Percentiles rank a stretch among this genome's conserved stretches.
phyloP scores from a whole-genome alignment of 2,113 vertebrate species.

The Struthidea cinerea region DNA sequence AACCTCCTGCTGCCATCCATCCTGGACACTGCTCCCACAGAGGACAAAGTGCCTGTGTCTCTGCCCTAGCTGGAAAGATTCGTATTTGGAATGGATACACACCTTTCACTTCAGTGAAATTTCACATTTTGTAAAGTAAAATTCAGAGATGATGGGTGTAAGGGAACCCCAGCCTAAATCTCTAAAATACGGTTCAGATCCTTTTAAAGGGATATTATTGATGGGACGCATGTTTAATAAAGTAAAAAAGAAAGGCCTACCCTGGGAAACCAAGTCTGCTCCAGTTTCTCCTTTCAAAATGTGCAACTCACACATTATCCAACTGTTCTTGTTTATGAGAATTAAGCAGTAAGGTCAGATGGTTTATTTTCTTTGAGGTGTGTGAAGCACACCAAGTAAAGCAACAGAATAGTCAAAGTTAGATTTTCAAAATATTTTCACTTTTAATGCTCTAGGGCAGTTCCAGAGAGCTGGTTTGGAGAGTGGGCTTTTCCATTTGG shows the following conservation, averaged over 20 bases:
- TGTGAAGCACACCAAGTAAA: not conserved
- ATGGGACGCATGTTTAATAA: not conserved
- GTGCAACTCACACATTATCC: not conserved
- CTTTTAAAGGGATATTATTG: not conserved
- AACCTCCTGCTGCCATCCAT: not conserved
- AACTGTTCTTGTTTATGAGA: not conserved
- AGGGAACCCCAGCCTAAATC: not conserved
- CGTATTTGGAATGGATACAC: not conserved
- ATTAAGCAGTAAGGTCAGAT: not conserved
- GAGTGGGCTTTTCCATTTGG: not conserved
- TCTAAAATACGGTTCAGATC: not conserved
- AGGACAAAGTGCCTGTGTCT: not conserved
- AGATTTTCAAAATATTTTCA: not conserved
- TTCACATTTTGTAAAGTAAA: not conserved
- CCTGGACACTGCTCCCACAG: accelerated
- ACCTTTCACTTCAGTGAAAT: not conserved
- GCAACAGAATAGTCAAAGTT: not conserved
- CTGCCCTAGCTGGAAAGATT: not conserved
- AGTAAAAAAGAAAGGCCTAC: not conserved
- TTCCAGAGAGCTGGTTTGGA: not conserved
- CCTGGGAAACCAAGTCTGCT: not conserved
- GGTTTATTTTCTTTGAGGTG: slow-evolving; percentile 17
- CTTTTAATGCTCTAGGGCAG: not conserved
- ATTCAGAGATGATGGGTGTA: not conserved
- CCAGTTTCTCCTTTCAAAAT: not conserved